These are phyloP conservation scores for Tupaia tana DNA, from an alignment of 2,113 vertebrate genomes.

Conservation along the genomic window DNA sequence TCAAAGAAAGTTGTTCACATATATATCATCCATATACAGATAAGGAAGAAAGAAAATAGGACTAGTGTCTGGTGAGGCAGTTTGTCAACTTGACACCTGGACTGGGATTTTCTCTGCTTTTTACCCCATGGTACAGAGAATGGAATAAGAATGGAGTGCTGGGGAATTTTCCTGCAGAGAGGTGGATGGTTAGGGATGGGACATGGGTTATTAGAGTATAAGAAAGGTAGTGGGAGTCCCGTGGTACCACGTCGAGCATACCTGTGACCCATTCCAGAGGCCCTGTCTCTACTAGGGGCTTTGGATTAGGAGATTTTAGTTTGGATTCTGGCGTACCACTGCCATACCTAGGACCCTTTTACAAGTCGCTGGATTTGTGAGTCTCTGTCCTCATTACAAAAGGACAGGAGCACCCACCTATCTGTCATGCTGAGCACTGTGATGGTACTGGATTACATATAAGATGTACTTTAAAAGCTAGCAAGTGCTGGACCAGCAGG, in stretches of 20 bases:
- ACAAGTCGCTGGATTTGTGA: background rate
- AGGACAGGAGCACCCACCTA: background rate
- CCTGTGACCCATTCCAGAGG: background rate
- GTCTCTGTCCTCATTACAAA: background rate
- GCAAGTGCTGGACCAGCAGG: background rate
- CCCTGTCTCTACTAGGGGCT: background rate
- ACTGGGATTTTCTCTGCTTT: background rate
- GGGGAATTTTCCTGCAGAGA: background rate
- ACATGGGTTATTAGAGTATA: background rate
- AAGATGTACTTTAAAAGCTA: background rate
- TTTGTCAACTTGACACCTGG: background rate
- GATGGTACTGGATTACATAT: no score
- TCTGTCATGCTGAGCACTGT: background rate
- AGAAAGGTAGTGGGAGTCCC: background rate
- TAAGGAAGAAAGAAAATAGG: background rate
- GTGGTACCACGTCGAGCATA: background rate
- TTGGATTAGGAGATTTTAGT: background rate
- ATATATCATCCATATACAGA: background rate
- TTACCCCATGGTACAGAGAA: background rate
- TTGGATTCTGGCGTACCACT: background rate
- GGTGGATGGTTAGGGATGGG: no score
- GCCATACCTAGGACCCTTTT: background rate
- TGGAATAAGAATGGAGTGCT: background rate
- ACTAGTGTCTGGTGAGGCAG: background rate
- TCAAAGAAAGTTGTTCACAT: background rate